phyloP scores from a whole-genome alignment of 1,140 invertebrate species.

The Paralvinella palmiformis region DNA sequence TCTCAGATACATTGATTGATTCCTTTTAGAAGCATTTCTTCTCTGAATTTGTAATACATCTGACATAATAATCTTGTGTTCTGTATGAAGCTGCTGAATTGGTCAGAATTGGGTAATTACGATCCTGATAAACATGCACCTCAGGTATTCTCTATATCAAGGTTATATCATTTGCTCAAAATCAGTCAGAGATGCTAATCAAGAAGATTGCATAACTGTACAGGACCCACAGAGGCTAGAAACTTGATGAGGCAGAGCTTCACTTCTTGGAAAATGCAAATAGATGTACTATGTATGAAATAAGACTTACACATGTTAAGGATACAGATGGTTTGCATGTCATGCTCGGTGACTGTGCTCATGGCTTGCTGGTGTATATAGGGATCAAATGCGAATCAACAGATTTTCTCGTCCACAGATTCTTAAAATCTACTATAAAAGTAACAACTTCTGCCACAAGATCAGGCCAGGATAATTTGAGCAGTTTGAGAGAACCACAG shows the following conservation, averaged over 20 bases:
- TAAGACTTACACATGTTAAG: constrained; percentile 90
- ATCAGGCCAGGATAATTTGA: constrained; percentile 91
- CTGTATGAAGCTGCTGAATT: too few species aligned
- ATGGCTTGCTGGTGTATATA: constrained; percentile 89
- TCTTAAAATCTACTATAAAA: constrained; percentile 96
- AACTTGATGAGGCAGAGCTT: constrained; percentile 90
- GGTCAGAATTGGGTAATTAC: constrained; percentile 95
- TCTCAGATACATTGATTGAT: too few species aligned
- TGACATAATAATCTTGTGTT: too few species aligned
- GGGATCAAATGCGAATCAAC: constrained; percentile 91
- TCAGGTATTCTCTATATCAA: constrained; percentile 67
- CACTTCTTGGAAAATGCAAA: constrained; percentile 97
- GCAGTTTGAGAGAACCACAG: constrained; percentile 92
- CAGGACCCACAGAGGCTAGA: constrained; percentile 89
- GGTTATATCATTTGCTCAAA: constrained; percentile 79
- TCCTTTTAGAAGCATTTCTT: too few species aligned
- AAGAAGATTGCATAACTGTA: constrained; percentile 95
- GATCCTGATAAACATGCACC: constrained; percentile 71
- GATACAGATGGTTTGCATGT: constrained; percentile 95
- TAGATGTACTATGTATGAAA: constrained; percentile 96
- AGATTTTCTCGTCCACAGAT: constrained; percentile 96
- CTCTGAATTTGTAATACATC: too few species aligned
- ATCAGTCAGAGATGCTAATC: constrained; percentile 80
- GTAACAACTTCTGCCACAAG: constrained; percentile 97
- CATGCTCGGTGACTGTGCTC: constrained; percentile 91